A percentile compares a stretch with the other conserved stretches of the same genome.
Evolutionary conservation across 1,140 invertebrate species (phyloP).

Genomic region (Ceratina calcarata): DNA sequence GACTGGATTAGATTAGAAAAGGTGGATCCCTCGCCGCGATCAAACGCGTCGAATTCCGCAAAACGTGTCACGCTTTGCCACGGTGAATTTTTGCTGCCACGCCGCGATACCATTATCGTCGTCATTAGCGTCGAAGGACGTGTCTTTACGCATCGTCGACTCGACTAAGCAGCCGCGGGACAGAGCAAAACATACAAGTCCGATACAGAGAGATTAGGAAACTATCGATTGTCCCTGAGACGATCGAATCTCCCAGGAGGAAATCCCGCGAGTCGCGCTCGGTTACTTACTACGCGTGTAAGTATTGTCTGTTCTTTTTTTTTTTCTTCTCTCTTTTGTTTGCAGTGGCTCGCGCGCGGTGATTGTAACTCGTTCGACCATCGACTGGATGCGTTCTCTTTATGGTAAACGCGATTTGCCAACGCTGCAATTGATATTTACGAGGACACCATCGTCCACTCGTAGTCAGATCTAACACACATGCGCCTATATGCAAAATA

Average conservation of each 20-base stretch:
- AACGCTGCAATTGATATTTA: constrained; percentile 11
- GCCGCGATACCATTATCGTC: constrained; percentile 38
- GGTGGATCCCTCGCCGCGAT: neutral
- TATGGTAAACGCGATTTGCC: constrained; percentile 33
- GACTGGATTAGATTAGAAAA: neutral
- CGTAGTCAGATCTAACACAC: neutral
- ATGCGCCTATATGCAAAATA: neutral
- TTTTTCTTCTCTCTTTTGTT: neutral
- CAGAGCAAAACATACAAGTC: constrained; percentile 1
- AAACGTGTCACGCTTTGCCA: constrained; percentile 35
- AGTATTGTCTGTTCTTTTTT: neutral
- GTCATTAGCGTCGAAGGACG: constrained; percentile 61
- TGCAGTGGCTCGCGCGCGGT: neutral
- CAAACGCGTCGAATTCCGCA: constrained; percentile 3
- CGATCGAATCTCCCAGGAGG: constrained; percentile 56
- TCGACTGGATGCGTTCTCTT: constrained; percentile 45
- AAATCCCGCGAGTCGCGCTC: constrained; percentile 42
- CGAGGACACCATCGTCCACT: constrained; percentile 9
- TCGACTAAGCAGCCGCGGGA: constrained; percentile 40
- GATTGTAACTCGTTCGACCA: constrained; percentile 28
- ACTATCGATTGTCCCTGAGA: constrained; percentile 54
- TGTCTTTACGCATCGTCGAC: constrained; percentile 58
- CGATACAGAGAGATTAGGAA: constrained; percentile 32
- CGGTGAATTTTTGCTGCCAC: constrained; percentile 6
- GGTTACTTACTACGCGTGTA: neutral